Evolutionary conservation across 2,888 invertebrate genomes (phyloP).

Genomic region (Drosophila ustulata): DNA sequence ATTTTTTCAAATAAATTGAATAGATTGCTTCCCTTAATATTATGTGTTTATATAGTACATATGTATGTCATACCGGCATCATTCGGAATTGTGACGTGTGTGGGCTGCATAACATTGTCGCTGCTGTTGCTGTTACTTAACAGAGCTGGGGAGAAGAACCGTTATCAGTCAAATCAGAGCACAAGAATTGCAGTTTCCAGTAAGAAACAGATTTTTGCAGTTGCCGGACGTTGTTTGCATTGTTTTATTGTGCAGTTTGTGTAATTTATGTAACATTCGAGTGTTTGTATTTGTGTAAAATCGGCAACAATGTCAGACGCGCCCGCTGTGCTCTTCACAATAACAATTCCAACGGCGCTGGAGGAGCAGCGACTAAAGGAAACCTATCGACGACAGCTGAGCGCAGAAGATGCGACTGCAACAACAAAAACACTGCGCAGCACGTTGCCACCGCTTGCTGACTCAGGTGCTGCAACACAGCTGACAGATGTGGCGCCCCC

Average conservation of each 20-base stretch:
- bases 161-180: conserved; percentile 61
- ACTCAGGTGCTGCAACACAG: conserved; percentile 28
- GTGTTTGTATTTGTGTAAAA: conserved; percentile 17
- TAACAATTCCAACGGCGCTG: conserved; percentile 86
- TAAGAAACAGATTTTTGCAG: conserved; percentile 60
- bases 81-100: conserved; percentile 10
- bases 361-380: conserved; percentile 84
- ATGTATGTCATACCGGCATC: no score
- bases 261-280: conserved; percentile 16
- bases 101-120: conserved; percentile 2
- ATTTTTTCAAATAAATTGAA: no score
- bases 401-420: conserved; percentile 21
- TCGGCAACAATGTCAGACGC: conserved; percentile 39
- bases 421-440: conserved; percentile 14
- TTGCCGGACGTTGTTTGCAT: conserved; percentile 19
- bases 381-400: conserved; percentile 28
- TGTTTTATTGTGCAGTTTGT: conserved; percentile 20
- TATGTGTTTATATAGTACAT: no score
- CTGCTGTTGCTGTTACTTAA: not conserved
- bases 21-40: no score
- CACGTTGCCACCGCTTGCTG: conserved; percentile 11
- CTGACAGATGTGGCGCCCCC: conserved; percentile 45
- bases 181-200: conserved; percentile 44
- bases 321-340: conserved; percentile 87
- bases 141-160: conserved; percentile 48